These are phyloP conservation scores for Varanus komodoensis DNA, from an alignment of 2,113 vertebrate species.

Conservation along the genomic window DNA sequence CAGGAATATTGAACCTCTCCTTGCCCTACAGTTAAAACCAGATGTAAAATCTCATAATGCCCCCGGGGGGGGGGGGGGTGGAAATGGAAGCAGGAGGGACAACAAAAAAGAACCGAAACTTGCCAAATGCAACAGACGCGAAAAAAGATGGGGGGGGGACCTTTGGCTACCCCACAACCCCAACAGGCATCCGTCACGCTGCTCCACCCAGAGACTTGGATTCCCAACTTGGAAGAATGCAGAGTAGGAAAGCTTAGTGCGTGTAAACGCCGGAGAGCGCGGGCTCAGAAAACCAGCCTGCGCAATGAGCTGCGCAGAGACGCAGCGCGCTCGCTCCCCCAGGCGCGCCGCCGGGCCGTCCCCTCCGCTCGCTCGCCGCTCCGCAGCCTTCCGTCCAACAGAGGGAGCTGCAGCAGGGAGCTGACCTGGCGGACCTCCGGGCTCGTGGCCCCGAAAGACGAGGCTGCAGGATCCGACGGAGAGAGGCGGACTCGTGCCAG, in stretches of 20 bases:
- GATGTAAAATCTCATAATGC: neutral
- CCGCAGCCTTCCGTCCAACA: neutral
- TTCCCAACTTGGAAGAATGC: conserved; percentile 51
- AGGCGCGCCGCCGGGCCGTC: too few species aligned
- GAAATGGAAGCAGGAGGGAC: neutral
- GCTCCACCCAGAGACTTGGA: neutral
- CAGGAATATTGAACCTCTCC: neutral
- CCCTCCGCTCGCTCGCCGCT: neutral
- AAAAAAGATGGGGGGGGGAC: conserved; percentile 11
- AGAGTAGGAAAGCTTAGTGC: conserved; percentile 17
- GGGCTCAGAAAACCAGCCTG: neutral
- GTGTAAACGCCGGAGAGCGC: neutral
- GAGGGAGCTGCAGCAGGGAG: conserved; percentile 5
- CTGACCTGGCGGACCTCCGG: too few species aligned
- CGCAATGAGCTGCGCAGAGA: fast-evolving
- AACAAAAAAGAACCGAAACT: conserved; percentile 16
- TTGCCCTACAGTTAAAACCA: neutral
- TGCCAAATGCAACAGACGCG: conserved; percentile 62
- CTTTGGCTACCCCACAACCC: conserved; percentile 53
- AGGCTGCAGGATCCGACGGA: too few species aligned
- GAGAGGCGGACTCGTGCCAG: too few species aligned
- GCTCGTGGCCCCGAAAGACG: too few species aligned
- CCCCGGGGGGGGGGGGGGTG: neutral
- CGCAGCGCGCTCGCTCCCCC: too few species aligned
- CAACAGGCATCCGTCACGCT: conserved; percentile 50